Conservation (phyloP, 2,888 invertebrate species). For the Galeopsomyia nigrocyanea region DNA sequence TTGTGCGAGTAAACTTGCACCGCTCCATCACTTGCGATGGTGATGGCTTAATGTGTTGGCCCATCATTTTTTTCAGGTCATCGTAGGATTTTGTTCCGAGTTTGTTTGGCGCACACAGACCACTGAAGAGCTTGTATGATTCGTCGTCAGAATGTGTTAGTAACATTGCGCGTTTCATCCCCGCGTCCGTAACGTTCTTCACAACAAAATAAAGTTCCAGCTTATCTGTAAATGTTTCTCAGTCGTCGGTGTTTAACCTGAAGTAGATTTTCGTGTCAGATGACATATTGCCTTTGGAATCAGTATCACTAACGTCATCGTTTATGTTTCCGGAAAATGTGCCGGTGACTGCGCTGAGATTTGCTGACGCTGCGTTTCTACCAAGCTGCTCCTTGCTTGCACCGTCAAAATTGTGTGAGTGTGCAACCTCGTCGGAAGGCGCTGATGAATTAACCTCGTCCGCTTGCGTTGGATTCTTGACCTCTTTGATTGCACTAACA, state of each 20-base stretch:
- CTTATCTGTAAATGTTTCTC: slow-evolving; percentile 29
- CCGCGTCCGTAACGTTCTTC: slow-evolving; percentile 30
- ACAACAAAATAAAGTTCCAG: slow-evolving; percentile 37
- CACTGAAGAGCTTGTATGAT: slow-evolving; percentile 35
- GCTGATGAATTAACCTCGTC: too few species aligned
- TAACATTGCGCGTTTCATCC: slow-evolving; percentile 33
- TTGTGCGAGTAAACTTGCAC: slow-evolving; percentile 29
- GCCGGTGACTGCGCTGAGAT: too few species aligned
- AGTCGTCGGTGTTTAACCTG: slow-evolving; percentile 19
- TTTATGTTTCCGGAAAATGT: too few species aligned
- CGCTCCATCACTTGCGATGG: slow-evolving; percentile 31
- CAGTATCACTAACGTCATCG: not conserved
- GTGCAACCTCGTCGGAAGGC: too few species aligned
- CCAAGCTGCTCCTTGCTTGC: too few species aligned
- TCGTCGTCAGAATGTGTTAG: slow-evolving; percentile 41
- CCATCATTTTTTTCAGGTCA: slow-evolving; percentile 29
- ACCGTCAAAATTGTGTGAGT: too few species aligned
- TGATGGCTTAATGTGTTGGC: slow-evolving; percentile 29
- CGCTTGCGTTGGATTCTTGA: too few species aligned
- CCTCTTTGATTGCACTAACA: too few species aligned
- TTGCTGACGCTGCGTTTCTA: too few species aligned
- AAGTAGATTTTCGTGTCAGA: slow-evolving; percentile 1
- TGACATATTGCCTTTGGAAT: not conserved
- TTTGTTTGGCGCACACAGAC: slow-evolving; percentile 40
- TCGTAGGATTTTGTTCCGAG: slow-evolving; percentile 33